These are phyloP conservation scores for Characodon lateralis DNA, from an alignment of 2,797 vertebrate genomes.

Conservation along the genomic window DNA sequence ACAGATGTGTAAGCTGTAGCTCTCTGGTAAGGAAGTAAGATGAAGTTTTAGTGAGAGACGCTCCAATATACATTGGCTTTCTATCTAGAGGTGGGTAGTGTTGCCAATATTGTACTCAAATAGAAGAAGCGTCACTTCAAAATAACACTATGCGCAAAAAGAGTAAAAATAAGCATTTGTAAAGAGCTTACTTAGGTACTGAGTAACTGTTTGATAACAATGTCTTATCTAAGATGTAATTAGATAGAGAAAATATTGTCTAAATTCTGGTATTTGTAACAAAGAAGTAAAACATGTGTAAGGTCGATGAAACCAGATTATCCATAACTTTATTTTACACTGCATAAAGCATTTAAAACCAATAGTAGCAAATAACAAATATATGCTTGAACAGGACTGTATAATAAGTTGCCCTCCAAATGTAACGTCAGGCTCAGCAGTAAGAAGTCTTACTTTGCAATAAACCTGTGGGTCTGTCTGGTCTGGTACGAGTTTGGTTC, in stretches of 20 bases:
- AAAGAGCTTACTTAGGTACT: not conserved
- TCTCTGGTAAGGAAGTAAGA: not conserved
- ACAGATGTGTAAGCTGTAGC: not conserved
- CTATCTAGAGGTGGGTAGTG: not conserved
- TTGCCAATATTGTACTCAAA: not conserved
- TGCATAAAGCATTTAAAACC: not conserved
- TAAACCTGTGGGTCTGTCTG: no score
- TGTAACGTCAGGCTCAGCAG: no score
- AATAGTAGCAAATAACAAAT: no score
- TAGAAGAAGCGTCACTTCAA: no score
- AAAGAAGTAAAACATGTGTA: not conserved
- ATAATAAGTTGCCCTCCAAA: no score
- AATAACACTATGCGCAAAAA: not conserved
- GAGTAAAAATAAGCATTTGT: not conserved
- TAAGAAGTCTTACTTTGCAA: no score
- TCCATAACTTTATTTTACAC: not conserved
- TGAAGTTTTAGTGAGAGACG: slow-evolving; percentile 10
- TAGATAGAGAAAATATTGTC: not conserved
- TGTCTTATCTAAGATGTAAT: not conserved
- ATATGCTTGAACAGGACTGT: no score
- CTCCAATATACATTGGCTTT: not conserved
- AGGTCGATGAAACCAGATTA: not conserved
- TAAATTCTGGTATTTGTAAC: not conserved
- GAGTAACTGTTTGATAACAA: not conserved
- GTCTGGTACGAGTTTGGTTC: no score